Percentiles rank a stretch among this genome's conserved stretches.
Evolutionary conservation across 2,888 invertebrate species (phyloP).

Genomic region (Trissolcus brochymenae): DNA sequence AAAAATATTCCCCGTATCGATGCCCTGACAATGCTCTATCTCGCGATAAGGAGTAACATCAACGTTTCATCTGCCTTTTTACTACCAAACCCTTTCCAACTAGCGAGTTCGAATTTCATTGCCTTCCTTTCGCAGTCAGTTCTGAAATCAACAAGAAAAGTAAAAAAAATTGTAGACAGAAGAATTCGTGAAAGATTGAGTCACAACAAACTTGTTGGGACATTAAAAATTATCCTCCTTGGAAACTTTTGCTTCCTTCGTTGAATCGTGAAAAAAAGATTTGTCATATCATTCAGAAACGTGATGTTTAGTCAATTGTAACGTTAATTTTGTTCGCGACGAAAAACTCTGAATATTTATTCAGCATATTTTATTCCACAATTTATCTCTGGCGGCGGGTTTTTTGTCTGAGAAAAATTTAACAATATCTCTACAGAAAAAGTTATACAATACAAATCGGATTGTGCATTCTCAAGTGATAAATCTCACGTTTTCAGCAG

Average conservation of each 20-base stretch:
- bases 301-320: not conserved
- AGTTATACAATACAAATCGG: constrained; percentile 28
- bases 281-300: not conserved
- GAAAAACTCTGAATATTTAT: constrained; percentile 13
- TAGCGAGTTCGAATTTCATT: not conserved
- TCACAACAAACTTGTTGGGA: too few relatives aligned
- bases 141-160: too few relatives aligned
- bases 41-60: constrained; percentile 19
- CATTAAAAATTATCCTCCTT: too few relatives aligned
- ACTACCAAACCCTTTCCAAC: not conserved
- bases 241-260: too few relatives aligned
- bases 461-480: constrained; percentile 41
- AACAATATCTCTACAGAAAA: constrained; percentile 7
- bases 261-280: too few relatives aligned
- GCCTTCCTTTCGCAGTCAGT: too few relatives aligned
- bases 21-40: constrained; percentile 20
- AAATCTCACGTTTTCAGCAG: constrained; percentile 46
- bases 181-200: too few relatives aligned
- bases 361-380: constrained; percentile 2
- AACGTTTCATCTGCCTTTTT: constrained; percentile 10
- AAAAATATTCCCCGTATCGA: constrained; percentile 22
- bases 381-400: constrained; percentile 2
- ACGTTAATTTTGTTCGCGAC: not conserved
- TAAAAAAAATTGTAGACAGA: too few relatives aligned
- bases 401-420: constrained; percentile 9